A percentile compares a stretch with the other conserved stretches of the same genome.
phyloP scores from a whole-genome alignment of 1,140 invertebrate species.

The Diabrotica undecimpunctata region DNA sequence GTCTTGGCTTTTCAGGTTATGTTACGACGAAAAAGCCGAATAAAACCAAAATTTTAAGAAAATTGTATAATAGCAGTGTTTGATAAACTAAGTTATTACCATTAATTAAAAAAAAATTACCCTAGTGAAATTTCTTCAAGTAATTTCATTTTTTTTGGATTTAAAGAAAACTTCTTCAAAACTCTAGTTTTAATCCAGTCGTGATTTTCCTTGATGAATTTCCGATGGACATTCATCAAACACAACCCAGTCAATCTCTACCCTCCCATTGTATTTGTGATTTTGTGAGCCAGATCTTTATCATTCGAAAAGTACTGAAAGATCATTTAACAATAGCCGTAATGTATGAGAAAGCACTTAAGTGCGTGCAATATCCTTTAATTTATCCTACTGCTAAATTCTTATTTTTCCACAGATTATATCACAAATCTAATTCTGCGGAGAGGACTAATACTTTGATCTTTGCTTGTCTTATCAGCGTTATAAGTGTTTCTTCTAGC shows the following conservation, averaged over 20 bases:
- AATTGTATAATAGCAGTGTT: too few relatives aligned
- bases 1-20: too few relatives aligned
- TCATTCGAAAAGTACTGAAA: background rate
- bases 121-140: too few relatives aligned
- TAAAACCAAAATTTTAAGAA: too few relatives aligned
- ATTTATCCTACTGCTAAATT: background rate
- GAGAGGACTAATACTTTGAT: too few relatives aligned
- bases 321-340: background rate
- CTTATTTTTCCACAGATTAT: background rate
- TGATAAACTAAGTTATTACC: too few relatives aligned
- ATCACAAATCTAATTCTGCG: background rate
- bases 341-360: background rate
- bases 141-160: too few relatives aligned
- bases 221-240: conserved; percentile 1
- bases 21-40: too few relatives aligned
- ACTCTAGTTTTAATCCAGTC: background rate
- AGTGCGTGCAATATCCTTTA: background rate
- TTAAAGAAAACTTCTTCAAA: background rate
- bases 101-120: too few relatives aligned
- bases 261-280: too few relatives aligned
- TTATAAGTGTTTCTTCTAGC: too few relatives aligned
- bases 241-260: background rate
- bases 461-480: too few relatives aligned
- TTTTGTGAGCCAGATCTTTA: conserved; percentile 5
- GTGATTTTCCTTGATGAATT: background rate